A percentile compares a stretch with the other conserved stretches of the same genome.
These are phyloP conservation scores for Sebastiscus albofasciatus DNA, from an alignment of 2,797 vertebrate species.

Conservation along the genomic window DNA sequence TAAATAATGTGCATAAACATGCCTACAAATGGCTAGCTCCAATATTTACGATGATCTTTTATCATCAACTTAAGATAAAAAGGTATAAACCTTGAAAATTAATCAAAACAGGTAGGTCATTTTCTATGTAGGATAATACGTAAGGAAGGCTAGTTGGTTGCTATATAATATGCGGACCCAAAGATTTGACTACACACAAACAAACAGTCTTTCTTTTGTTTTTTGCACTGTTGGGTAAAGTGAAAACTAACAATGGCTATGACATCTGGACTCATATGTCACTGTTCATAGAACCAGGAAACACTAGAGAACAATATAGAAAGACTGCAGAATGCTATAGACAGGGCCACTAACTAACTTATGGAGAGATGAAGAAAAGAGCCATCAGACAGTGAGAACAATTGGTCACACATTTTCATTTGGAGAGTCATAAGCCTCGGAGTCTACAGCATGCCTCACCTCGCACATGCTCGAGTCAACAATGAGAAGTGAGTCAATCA, in stretches of 20 bases:
- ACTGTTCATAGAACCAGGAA: not conserved
- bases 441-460: conserved; percentile 6
- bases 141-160: not conserved
- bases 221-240: not conserved
- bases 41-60: not conserved
- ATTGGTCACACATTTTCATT: conserved; percentile 6
- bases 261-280: not conserved
- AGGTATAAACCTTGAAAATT: not conserved
- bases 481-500: conserved; percentile 17
- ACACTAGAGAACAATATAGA: not conserved
- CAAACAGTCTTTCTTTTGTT: not conserved
- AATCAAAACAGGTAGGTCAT: not conserved
- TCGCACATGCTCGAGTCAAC: conserved; percentile 4
- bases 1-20: not conserved
- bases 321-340: not conserved
- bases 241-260: not conserved
- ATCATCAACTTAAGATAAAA: not conserved
- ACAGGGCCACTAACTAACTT: not conserved
- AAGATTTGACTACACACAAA: not conserved
- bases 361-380: not conserved
- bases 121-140: not conserved
- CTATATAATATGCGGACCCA: not conserved
- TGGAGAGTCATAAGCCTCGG: conserved; percentile 2
- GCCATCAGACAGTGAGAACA: not conserved
- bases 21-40: not conserved